These are phyloP conservation scores for Anniella stebbinsi DNA, from an alignment of 2,797 vertebrate species.

Conservation along the genomic window DNA sequence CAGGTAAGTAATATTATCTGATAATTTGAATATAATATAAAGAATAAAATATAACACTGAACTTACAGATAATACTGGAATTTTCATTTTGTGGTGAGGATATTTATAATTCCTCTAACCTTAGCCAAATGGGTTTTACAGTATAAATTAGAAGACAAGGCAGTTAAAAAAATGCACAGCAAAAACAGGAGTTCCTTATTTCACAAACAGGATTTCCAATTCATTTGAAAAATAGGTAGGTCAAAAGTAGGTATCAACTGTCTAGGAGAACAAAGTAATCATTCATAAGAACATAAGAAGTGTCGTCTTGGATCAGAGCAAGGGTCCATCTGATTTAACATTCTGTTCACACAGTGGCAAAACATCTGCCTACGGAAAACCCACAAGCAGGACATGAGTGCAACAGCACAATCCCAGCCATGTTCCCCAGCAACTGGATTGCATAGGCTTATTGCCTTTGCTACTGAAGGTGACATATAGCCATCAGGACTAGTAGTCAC, in stretches of 20 bases:
- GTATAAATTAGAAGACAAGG: slow-evolving; percentile 38
- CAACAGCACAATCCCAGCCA: too few relatives aligned
- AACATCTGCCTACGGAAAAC: too few relatives aligned
- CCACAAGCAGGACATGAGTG: too few relatives aligned
- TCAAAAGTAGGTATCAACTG: not conserved
- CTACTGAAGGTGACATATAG: too few relatives aligned
- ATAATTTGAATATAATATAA: not conserved
- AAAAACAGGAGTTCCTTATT: slow-evolving; percentile 64
- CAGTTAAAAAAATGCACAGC: slow-evolving; percentile 35
- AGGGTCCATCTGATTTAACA: too few relatives aligned
- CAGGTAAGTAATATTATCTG: not conserved
- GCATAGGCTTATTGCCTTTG: too few relatives aligned
- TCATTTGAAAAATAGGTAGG: slow-evolving; percentile 39
- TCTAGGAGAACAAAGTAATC: slow-evolving; percentile 10
- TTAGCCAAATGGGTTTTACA: slow-evolving; percentile 32
- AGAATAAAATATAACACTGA: not conserved
- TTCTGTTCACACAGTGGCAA: too few relatives aligned
- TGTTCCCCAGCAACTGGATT: too few relatives aligned
- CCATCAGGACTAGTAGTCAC: too few relatives aligned
- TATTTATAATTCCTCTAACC: slow-evolving; percentile 52
- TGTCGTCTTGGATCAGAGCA: too few relatives aligned
- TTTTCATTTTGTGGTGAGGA: slow-evolving; percentile 24
- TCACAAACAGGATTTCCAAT: slow-evolving; percentile 6
- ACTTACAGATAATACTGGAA: not conserved
- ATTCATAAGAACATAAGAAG: too few relatives aligned